A percentile compares a stretch with the other conserved stretches of the same genome.
These are phyloP conservation scores for Arrhamphus sclerolepis DNA, from an alignment of 2,797 vertebrate species.

Conservation along the genomic window DNA sequence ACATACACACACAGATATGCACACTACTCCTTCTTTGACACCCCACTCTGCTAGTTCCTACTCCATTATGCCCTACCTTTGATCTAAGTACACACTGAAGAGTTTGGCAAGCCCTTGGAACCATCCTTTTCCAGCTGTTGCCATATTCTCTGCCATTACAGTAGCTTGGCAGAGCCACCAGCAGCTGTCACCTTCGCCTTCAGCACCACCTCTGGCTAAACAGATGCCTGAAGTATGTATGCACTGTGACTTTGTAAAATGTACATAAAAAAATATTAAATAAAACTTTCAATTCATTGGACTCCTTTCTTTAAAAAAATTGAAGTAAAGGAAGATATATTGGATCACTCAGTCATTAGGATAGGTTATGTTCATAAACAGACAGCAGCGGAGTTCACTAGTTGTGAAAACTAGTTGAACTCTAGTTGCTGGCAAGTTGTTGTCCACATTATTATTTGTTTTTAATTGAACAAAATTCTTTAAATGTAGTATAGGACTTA, in stretches of 20 bases:
- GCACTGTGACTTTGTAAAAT: neutral
- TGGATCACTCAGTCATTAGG: too few species aligned
- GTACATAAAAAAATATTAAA: too few species aligned
- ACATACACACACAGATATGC: conserved; percentile 21
- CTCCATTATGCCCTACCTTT: conserved; percentile 68
- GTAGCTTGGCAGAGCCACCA: conserved; percentile 26
- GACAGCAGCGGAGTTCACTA: neutral
- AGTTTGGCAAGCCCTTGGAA: conserved; percentile 58
- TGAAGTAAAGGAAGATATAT: neutral
- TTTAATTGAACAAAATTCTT: too few species aligned
- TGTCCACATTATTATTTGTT: too few species aligned
- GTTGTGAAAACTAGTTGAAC: too few species aligned
- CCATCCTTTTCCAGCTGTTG: conserved; percentile 56
- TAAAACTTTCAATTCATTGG: too few species aligned
- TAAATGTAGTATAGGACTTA: too few species aligned
- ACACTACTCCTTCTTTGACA: conserved; percentile 32
- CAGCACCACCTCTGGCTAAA: conserved; percentile 49
- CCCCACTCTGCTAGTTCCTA: conserved; percentile 46
- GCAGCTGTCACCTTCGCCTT: conserved; percentile 54
- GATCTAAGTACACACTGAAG: conserved; percentile 61
- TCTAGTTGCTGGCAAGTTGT: too few species aligned
- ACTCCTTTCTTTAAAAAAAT: neutral
- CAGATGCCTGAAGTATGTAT: conserved; percentile 43
- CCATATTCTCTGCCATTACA: conserved; percentile 57
- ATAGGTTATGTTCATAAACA: neutral